Evolutionary conservation across 2,888 invertebrate species (phyloP), one percentile per base, ranked within the genome.

Genomic region (Labia minor): DNA sequence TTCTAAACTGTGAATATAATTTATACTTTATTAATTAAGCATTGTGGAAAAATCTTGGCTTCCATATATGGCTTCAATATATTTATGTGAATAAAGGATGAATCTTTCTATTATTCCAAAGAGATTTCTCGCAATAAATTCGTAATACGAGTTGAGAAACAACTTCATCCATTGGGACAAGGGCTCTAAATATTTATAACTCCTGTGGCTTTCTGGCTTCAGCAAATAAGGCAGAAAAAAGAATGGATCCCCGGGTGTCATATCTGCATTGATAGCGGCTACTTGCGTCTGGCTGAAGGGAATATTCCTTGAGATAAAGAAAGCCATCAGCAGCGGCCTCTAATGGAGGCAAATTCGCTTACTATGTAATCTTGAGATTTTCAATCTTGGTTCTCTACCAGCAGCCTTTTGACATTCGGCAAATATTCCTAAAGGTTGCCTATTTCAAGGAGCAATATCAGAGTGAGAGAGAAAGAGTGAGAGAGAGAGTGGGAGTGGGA

Each of bases 271-370:
- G 49, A 49, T 49, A 49, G 49, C 49, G 49, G 49, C 49, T 14
- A 49, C 49, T 49, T 49, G 3, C 49, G 3, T 14, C 49, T 8
- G 49, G 6, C 49, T 14, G 14, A 49, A 14, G 49, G 14, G 49
- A 49, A 49, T 8, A 49, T 49, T 49, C 6, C 49, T 14, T 14
- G 49, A 49, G 49, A 49, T 49, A 49, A 49, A 49, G 49, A 49
- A 49, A 49, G 49, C 49, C 49, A 49, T 49, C 49, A 49, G 49
- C 3, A 14, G 14, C 3, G 49, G 49, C 49, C 49, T 49, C 49
- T 49, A 49, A 49, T 49, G 49, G 49, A 49, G 49, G 49, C 49
- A 49, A 49, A 49, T 49, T 49, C 49, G 49, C 49, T 49, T 49
- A 49, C 49, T 49, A 4, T 49, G 49, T 49, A 49, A 49, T 49